Evolutionary conservation across 1,140 invertebrate species (phyloP).

Genomic region (Sycophila sp.): DNA sequence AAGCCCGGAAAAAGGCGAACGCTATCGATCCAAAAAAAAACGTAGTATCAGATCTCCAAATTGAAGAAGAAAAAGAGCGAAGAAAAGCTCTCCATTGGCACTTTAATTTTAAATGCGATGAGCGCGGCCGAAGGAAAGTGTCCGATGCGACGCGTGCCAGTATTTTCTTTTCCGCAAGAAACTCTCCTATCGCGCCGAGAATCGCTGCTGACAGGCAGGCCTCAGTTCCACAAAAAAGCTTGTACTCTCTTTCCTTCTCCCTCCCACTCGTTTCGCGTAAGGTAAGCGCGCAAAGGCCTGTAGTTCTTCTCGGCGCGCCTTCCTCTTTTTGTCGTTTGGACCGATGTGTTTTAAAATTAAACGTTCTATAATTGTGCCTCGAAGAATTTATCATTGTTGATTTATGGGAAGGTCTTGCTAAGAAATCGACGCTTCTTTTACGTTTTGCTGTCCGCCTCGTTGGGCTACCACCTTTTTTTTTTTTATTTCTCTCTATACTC

Average conservation of each 20-base stretch:
- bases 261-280: too few relatives aligned
- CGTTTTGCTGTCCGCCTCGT: too few relatives aligned
- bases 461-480: too few relatives aligned
- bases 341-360: constrained; percentile 35
- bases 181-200: background rate
- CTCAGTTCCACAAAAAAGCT: background rate
- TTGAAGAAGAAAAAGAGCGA: background rate
- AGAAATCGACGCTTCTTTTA: constrained; percentile 16
- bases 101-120: too few relatives aligned
- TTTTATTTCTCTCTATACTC: too few relatives aligned
- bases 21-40: too few relatives aligned
- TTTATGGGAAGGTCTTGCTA: constrained; percentile 9
- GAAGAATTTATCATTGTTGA: constrained; percentile 24
- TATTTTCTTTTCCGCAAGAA: background rate
- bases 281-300: too few relatives aligned
- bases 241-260: background rate
- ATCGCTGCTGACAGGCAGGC: background rate
- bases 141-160: too few relatives aligned
- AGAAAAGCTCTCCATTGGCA: background rate
- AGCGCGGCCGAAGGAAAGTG: background rate
- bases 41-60: too few relatives aligned
- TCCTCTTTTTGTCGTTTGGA: background rate
- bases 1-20: too few relatives aligned
- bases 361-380: constrained; percentile 24
- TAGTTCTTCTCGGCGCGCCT: too few relatives aligned